Evolutionary conservation across 2,113 vertebrate genomes (phyloP).

Genomic region (Tapirus terrestris): DNA sequence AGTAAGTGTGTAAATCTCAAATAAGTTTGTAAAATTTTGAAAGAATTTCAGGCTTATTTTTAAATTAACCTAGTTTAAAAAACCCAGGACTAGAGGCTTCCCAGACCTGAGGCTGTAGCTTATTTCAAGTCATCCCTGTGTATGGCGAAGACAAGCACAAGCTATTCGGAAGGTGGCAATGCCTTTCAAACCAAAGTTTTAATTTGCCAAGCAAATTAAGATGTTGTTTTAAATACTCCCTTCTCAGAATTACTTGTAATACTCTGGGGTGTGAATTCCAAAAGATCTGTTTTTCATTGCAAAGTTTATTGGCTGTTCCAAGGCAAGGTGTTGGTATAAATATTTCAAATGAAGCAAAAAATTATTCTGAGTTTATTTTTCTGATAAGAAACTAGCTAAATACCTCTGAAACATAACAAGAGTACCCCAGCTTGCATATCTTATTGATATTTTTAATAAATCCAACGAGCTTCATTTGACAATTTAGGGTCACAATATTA

Average conservation of each 20-base stretch:
- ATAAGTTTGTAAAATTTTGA: neutral
- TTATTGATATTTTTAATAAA: conserved; percentile 44
- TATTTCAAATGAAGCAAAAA: conserved; percentile 36
- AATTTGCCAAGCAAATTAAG: conserved; percentile 2
- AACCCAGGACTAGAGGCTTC: neutral
- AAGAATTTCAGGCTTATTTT: neutral
- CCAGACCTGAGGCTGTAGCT: neutral
- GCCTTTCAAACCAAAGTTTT: neutral
- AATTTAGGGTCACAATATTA: conserved; percentile 9
- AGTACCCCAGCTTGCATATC: neutral
- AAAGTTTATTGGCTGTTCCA: neutral
- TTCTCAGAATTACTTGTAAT: neutral
- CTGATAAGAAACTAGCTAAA: neutral
- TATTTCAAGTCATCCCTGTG: neutral
- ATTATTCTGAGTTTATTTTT: conserved; percentile 41
- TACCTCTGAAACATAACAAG: neutral
- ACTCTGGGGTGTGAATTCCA: neutral
- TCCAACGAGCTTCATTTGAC: conserved; percentile 37
- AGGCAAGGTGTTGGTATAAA: neutral
- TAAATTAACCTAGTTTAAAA: neutral
- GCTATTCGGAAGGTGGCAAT: neutral
- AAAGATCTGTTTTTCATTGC: neutral
- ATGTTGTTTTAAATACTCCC: neutral
- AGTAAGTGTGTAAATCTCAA: neutral
- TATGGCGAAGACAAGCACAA: neutral